Evolutionary conservation across 2,888 invertebrate species (phyloP), one percentile per base, ranked within the genome.

Genomic region (Rhyacophila evoluta): DNA sequence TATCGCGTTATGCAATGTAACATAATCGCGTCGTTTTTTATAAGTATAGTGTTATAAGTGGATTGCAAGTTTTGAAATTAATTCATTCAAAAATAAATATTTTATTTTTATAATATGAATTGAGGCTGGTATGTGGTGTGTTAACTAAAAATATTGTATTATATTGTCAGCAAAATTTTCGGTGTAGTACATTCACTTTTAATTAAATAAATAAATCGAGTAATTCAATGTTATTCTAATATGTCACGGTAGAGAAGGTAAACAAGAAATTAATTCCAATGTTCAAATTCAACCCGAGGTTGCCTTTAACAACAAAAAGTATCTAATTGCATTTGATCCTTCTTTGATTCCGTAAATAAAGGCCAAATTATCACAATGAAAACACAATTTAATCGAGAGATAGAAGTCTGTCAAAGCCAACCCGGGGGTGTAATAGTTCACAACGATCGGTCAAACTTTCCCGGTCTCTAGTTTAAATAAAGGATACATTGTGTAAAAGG

Each of bases 271-370:
- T 55, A 55, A 25, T 55, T 55, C n/a, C 19, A 19, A 55, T 19
- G 25, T 19, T 19, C 2, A 55, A 55, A 4, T 33, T 55, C 5
- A 10, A 2, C 25, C 55, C 25, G 8, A 25, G 19, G 10, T 19
- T 55, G 19, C 8, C 55, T 19, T 6, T 19, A 25, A 55, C 55
- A 55, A 55, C 55, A 55, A 55, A 55, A 55, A 55, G 55, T 55
- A 25, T 55, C 55, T 55, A 55, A 55, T 55, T 55, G 55, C 55
- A 55, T 55, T 55, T 55, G 55, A 55, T 55, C 55, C 55, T n/a
- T 19, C 25, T 55, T 55, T 55, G 25, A 55, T 19, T 55, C 19
- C 19, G 19, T 19, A 55, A 55, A 55, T 55, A 55, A 55, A 55
- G 55, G 55, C 19, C 1, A 8, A 55, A 55, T 55, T 55, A 55